A percentile compares a stretch with the other conserved stretches of the same genome.
These are phyloP conservation scores for Chrysolophus pictus DNA, from an alignment of 2,797 vertebrate species.

Conservation along the genomic window DNA sequence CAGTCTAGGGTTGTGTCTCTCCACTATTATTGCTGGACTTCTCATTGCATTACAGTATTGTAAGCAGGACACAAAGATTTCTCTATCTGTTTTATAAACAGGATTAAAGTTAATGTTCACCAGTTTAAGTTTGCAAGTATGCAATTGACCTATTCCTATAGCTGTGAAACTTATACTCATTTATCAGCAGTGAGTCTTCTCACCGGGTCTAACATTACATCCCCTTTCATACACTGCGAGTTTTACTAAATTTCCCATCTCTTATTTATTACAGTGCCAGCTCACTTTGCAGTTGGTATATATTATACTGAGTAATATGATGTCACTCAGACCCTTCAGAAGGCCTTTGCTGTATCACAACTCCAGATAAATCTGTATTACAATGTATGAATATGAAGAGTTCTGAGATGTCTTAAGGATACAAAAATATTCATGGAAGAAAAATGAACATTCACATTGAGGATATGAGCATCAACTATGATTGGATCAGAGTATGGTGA, in stretches of 20 bases:
- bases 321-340: conserved; percentile 17
- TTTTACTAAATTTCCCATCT: conserved; percentile 28
- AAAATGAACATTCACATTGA: neutral
- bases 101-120: conserved; percentile 22
- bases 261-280: conserved; percentile 7
- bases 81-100: neutral
- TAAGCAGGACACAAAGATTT: neutral
- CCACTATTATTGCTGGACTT: too few species aligned
- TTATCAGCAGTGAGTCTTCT: neutral
- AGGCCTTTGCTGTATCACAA: conserved; percentile 27
- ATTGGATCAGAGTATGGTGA: neutral
- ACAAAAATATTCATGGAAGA: conserved; percentile 3
- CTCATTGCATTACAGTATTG: too few species aligned
- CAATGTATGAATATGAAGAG: neutral
- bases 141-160: neutral
- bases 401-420: neutral
- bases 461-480: neutral
- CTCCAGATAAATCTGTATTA: neutral
- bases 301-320: conserved; percentile 34
- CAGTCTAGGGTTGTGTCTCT: too few species aligned
- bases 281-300: conserved; percentile 42
- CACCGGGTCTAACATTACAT: neutral
- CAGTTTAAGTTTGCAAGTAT: conserved; percentile 28
- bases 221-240: neutral
- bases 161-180: neutral